Percentiles rank a stretch among this genome's conserved stretches.
Evolutionary conservation across 2,113 vertebrate genomes (phyloP).

Genomic region (Cyanistes caeruleus): DNA sequence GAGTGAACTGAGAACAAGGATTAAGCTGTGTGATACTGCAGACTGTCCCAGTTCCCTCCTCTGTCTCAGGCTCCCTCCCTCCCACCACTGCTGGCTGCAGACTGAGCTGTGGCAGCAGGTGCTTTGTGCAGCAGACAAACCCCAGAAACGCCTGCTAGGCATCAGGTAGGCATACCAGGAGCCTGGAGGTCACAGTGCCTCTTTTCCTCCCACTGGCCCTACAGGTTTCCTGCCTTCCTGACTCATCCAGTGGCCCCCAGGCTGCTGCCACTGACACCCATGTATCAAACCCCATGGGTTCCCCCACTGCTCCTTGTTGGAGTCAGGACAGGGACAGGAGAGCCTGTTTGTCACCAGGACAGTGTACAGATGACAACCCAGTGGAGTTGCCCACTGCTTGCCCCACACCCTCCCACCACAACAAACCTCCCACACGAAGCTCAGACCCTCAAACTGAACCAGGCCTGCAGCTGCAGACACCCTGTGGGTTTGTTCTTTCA

Average conservation of each 20-base stretch:
- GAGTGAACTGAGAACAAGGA: background rate
- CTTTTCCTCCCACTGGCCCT: background rate
- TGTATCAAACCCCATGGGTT: fast-evolving
- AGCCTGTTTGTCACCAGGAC: background rate
- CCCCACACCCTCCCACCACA: background rate
- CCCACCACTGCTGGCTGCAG: background rate
- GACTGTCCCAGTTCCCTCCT: background rate
- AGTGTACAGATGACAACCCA: background rate
- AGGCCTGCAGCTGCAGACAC: background rate
- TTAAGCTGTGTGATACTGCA: background rate
- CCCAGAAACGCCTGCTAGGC: background rate
- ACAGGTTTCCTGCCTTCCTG: background rate
- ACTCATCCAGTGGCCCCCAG: background rate
- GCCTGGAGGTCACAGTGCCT: background rate
- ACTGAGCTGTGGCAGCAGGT: background rate
- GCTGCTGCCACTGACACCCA: background rate
- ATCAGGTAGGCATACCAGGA: background rate
- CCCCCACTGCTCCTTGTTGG: background rate
- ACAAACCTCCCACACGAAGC: background rate
- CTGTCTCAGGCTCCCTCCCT: background rate
- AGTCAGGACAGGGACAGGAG: background rate
- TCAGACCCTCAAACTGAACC: background rate
- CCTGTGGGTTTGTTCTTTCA: background rate
- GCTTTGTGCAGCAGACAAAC: background rate
- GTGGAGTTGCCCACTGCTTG: background rate